Base-by-base conservation (phyloP, 2,113 vertebrate species). In the Platysteira castanea region DNA sequence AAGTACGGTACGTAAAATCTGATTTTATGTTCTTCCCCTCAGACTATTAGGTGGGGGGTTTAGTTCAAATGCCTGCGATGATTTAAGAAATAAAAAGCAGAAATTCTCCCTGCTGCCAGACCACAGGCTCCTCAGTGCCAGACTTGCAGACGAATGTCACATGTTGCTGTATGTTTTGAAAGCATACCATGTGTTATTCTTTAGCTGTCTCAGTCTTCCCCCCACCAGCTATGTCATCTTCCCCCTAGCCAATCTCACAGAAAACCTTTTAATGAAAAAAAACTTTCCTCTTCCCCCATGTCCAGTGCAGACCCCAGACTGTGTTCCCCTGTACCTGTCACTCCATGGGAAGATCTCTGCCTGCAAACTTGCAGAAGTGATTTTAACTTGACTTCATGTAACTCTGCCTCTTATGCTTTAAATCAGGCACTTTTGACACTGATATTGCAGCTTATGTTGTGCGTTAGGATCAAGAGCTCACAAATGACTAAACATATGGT, bases 111-210 rank as follows among this genome's bases (percentile, higher is more conserved):
- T 78, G 44, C 67, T 97, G 98, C 98, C 98, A 98, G 97, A 97
- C 98, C 98, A 97, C 98, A 98, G 98, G 97, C 98, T 98, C 98
- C 98, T 98, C 96, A 96, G 95, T 39, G 97, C 98, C 98, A 97
- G 97, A 97, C 98, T 97, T 68, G 94, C 96, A 98, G 98, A 98
- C 98, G 56, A 97, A 95, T 96, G 91, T 96, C 97, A 97, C 96
- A 98, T 97, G 97, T 97, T 97, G 96, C 93, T 90, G 94, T 96
- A 96, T 97, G 93, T 96, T 97, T 96, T 87, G 95, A 94, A 96
- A 89, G 92, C 91, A 84, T 92, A 97, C 98, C 98, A 98, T 98
- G 98, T 98, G 98, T 98, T 98, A 98, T 95, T 98, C 97, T 98
- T 98, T 98, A 98, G 97, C 97, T 91, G 69, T 69, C 87, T 94